Evolutionary conservation across 2,797 vertebrate genomes (phyloP).

Genomic region (Scyliorhinus canicula): DNA sequence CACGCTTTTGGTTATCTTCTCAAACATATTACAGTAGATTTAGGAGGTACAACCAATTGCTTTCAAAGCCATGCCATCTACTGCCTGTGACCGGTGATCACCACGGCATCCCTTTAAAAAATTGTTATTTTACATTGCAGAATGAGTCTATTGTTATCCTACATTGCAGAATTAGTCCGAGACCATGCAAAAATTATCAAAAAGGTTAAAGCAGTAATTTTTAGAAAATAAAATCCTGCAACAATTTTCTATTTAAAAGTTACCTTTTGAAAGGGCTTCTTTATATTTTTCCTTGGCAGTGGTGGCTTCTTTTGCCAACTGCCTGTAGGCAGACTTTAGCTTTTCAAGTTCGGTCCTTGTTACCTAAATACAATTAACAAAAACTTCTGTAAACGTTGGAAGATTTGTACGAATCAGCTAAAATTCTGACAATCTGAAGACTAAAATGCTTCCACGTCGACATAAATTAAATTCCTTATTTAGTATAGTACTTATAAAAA

Average conservation of each 20-base stretch:
- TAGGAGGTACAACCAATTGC: background rate
- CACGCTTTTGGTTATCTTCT: background rate
- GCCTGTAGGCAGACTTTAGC: constrained; percentile 80
- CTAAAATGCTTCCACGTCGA: background rate
- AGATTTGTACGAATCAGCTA: background rate
- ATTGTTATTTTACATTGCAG: background rate
- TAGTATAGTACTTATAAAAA: background rate
- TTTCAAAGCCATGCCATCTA: constrained; percentile 1
- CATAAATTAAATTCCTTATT: background rate
- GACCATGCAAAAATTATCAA: background rate
- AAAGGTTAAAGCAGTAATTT: background rate
- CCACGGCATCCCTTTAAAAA: background rate
- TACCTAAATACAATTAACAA: constrained; percentile 63
- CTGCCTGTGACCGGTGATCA: too few relatives aligned
- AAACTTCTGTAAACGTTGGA: constrained; percentile 34
- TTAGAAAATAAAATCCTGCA: background rate
- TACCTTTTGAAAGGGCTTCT: constrained; percentile 87
- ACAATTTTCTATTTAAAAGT: background rate
- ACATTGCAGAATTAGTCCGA: background rate
- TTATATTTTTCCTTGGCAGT: constrained; percentile 86
- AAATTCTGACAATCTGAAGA: background rate
- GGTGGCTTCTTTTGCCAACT: constrained; percentile 85
- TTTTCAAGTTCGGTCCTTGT: constrained; percentile 89
- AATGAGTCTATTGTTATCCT: too few relatives aligned
- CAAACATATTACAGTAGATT: background rate